Percentiles rank a stretch among this genome's conserved stretches.
Conservation (phyloP, 2,113 vertebrate species). For the Nesoenas mayeri region DNA sequence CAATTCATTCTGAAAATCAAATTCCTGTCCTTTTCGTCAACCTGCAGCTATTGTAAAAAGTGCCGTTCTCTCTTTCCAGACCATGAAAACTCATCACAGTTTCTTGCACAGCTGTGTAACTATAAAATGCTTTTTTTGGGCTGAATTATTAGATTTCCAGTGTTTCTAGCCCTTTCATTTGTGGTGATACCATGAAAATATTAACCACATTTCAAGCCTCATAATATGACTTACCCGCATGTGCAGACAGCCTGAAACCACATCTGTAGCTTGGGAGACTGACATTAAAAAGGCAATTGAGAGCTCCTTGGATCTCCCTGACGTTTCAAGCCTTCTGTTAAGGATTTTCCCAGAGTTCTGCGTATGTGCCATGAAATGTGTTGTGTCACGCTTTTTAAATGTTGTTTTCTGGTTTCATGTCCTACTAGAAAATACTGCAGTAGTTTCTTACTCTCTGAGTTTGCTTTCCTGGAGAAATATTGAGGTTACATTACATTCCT, state of each 20-base stretch:
- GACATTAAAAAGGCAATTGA: neutral
- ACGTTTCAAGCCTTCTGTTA: neutral
- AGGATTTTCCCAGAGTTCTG: neutral
- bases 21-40: neutral
- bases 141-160: neutral
- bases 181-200: neutral
- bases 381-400: neutral
- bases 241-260: neutral
- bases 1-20: neutral
- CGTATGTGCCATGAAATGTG: neutral
- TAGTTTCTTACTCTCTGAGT: neutral
- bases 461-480: neutral
- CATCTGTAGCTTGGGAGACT: neutral
- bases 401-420: neutral
- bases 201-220: neutral
- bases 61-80: neutral
- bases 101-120: neutral
- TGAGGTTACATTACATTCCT: neutral
- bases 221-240: neutral
- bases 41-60: neutral
- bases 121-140: neutral
- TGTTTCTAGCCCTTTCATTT: neutral
- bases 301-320: neutral
- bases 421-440: neutral
- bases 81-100: neutral